Evolutionary conservation across 1,140 invertebrate species (phyloP), one percentile per base, ranked within the genome.

Genomic region (Chrysomallon squamiferum): DNA sequence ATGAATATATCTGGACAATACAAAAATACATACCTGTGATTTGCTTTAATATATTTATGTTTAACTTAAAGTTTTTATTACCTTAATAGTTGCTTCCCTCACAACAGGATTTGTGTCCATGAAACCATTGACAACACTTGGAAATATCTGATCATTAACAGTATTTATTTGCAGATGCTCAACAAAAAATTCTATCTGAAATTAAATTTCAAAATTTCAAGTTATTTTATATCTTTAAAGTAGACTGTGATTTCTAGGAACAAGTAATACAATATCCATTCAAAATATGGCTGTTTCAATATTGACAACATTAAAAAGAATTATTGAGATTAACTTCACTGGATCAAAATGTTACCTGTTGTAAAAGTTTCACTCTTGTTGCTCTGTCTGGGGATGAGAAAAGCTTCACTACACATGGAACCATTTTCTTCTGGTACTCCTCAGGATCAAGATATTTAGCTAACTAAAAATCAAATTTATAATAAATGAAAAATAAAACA

Each of bases 31-130:
- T n/a, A n/a, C n/a, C n/a, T n/a, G n/a, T n/a, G n/a, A n/a, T n/a
- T n/a, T n/a, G n/a, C n/a, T n/a, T n/a, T n/a, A n/a, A n/a, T n/a
- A n/a, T n/a, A n/a, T n/a, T n/a, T 38, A 38, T 38, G 35, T 38
- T 38, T 7, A 38, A 38, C 15, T 7, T 7, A 38, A 7, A 7
- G 15, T 5, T 38, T 38, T 38, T 0, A n/a, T 80, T 86, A 92
- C 91, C 86, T 98, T 97, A 27, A 99, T 94, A n/a, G 97, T 99
- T 86, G 96, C 93, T 86, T 99, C 97, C 73, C 96, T 88, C 65
- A 99, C 96, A 5, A 94, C 93, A 15, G 95, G 93, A 88, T 97
- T 98, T 5, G 96, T 96, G 81, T 99, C 97, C 74, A 96, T 86
- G 82, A 99, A 98, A 0, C 97, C 97, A 81, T 93, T 92, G 43